Base-by-base conservation (phyloP, 2,113 vertebrate species). In the Illadopsis cleaveri region DNA sequence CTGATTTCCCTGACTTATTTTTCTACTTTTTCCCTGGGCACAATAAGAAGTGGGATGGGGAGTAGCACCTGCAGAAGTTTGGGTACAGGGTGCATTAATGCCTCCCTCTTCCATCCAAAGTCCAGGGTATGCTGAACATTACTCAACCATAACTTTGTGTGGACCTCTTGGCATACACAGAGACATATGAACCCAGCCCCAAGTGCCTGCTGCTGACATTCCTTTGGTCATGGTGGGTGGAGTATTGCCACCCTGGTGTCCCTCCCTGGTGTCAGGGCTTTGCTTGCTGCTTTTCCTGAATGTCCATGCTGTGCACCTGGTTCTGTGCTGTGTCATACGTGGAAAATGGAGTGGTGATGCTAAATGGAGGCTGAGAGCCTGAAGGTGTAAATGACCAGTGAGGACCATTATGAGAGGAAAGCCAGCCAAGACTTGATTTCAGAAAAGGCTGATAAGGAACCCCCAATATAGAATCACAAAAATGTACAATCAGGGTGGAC, bases 251-350 rank as follows among this genome's bases (percentile, higher is more conserved):
- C 25, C 2, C 4, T 15, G 7, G 18, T 64, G 44, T 80, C 48
- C 50, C 50, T 37, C 22, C 7, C 9, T 44, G 20, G 22, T 61
- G 42, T 33, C 48, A 27, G 27, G 65, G 28, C 58, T 86, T 56
- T 51, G 31, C 45, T 64, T 61, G 28, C 56, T 80, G 30, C 68
- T 83, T 80, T 76, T 82, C 19, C 35, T 57, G 48, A 12, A 7
- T 3, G 2, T 33, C 72, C 8, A 1, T 38, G 50, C 28, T 27
- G 22, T 45, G 30, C 22, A 31, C 15, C 17, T 68, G 42, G 2
- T 28, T 90, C 79, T 90, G 31, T 64, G 20, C 25, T 11, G 1
- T 16, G 38, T 23, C 20, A 5, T 25, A 13, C 0, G 0, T 17
- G 37, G 33, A 25, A 42, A 91, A 48, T 8, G 11, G 42, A 48